Conservation (phyloP, 2,797 vertebrate species). For the Nannoperca obscura region DNA sequence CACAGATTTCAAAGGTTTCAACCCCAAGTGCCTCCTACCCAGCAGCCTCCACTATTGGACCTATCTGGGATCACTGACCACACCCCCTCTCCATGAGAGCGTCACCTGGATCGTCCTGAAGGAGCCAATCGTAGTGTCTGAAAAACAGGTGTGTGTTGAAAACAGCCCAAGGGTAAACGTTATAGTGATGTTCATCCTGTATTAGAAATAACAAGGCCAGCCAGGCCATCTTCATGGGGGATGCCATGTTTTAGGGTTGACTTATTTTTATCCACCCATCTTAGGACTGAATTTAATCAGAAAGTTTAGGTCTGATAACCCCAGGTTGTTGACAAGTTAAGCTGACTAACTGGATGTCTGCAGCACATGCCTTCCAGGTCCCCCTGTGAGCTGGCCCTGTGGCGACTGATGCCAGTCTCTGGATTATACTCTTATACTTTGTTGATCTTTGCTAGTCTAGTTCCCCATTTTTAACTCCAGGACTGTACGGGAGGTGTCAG, state of each 20-base stretch:
- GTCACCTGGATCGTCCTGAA: constrained; percentile 95
- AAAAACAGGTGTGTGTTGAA: constrained; percentile 90
- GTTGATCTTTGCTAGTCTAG: constrained; percentile 50
- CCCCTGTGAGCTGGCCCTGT: constrained; percentile 33
- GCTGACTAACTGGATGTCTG: constrained; percentile 52
- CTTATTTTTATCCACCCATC: constrained; percentile 33
- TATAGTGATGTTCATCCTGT: background rate
- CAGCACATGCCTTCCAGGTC: constrained; percentile 42
- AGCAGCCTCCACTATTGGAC: constrained; percentile 94
- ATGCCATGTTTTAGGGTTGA: background rate
- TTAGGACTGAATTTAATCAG: constrained; percentile 40
- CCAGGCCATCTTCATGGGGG: constrained; percentile 15
- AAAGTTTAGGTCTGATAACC: constrained; percentile 46
- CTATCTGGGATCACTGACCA: constrained; percentile 95
- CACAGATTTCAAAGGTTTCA: constrained; percentile 92
- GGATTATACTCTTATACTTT: constrained; percentile 63
- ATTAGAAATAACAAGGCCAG: background rate
- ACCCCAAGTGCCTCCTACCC: constrained; percentile 94
- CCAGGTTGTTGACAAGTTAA: constrained; percentile 63
- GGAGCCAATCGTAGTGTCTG: constrained; percentile 91
- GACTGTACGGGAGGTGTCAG: constrained; percentile 24
- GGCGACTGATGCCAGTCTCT: constrained; percentile 53
- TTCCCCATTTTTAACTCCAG: constrained; percentile 45
- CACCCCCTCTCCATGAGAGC: constrained; percentile 93
- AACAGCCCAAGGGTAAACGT: background rate